phyloP scores from a whole-genome alignment of 2,113 vertebrate species.

The Ceyx margarethae region DNA sequence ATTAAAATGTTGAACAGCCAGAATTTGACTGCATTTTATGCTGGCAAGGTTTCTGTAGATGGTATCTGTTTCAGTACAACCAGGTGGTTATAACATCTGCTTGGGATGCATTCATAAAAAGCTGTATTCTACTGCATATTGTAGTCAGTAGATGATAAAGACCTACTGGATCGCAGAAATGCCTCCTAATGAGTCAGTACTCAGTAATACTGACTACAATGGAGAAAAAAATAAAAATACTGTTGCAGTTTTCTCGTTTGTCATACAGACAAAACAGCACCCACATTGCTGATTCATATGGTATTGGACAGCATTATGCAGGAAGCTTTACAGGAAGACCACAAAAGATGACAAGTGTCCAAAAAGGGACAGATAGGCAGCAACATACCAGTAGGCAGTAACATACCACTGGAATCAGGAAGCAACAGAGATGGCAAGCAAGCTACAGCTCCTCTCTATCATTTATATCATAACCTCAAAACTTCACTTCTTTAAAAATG shows the following conservation, averaged over 20 bases:
- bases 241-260: not conserved
- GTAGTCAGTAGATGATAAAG: not conserved
- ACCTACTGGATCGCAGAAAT: not conserved
- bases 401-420: not conserved
- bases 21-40: not conserved
- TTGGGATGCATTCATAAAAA: not conserved
- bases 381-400: not conserved
- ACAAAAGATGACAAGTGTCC: not conserved
- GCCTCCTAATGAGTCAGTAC: not conserved
- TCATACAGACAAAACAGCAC: not conserved
- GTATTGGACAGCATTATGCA: constrained; percentile 16
- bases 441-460: not conserved
- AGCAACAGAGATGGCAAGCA: fast-evolving
- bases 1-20: not conserved
- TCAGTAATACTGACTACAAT: not conserved
- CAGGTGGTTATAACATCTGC: not conserved
- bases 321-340: constrained; percentile 54
- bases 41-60: not conserved
- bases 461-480: not conserved
- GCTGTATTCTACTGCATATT: not conserved
- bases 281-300: constrained; percentile 35
- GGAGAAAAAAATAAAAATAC: not conserved
- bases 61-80: not conserved
- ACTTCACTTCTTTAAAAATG: not conserved
- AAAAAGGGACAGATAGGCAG: constrained; percentile 14